Percentiles rank a stretch among this genome's conserved stretches.
phyloP scores from a whole-genome alignment of 1,140 invertebrate genomes.

The Brachionus paranguensis region DNA sequence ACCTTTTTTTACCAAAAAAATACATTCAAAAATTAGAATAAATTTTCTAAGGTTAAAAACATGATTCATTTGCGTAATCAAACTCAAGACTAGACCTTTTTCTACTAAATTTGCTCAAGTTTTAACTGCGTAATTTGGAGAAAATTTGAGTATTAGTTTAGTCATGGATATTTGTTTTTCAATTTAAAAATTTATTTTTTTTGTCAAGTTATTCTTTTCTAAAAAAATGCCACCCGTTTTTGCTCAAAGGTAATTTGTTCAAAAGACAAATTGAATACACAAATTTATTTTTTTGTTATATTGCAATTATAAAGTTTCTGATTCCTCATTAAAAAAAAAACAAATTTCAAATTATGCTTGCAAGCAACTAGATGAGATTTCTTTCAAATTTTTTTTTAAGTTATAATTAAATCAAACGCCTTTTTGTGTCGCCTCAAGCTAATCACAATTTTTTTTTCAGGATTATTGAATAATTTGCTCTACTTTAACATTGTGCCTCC shows the following conservation, averaged over 20 bases:
- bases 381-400: neutral
- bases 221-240: neutral
- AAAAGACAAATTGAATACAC: conserved; percentile 16
- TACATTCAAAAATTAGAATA: neutral
- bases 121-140: neutral
- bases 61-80: neutral
- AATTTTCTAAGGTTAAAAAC: neutral
- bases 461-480: neutral
- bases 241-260: neutral
- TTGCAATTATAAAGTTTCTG: conserved; percentile 10
- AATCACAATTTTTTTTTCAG: neutral
- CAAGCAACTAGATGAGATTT: neutral
- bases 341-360: conserved; percentile 7
- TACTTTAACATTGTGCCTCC: neutral
- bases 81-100: neutral
- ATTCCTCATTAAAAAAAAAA: conserved; percentile 1
- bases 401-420: neutral
- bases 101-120: neutral
- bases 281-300: conserved; percentile 1
- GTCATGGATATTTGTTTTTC: neutral
- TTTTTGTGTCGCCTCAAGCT: neutral
- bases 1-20: neutral
- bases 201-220: neutral
- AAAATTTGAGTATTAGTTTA: neutral
- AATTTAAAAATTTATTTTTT: neutral